These are phyloP conservation scores for Propithecus perrieri DNA, from an alignment of 2,797 vertebrate species.

Conservation along the genomic window DNA sequence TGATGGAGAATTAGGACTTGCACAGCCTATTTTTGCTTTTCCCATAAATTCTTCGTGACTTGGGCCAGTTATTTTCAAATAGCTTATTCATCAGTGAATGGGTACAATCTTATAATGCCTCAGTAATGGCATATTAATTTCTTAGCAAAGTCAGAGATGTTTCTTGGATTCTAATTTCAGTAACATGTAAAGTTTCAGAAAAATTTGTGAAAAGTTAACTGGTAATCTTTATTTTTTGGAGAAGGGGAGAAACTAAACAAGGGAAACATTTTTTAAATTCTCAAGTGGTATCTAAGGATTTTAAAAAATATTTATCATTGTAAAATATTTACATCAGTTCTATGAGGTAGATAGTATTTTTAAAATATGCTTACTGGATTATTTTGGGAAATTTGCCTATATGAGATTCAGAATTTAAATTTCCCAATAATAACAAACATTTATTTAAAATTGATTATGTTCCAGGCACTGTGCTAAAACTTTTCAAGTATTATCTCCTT, in stretches of 20 bases:
- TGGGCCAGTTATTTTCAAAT: background rate
- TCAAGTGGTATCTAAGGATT: background rate
- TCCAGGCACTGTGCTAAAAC: background rate
- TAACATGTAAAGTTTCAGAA: constrained; percentile 39
- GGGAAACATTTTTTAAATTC: background rate
- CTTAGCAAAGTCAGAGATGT: constrained; percentile 11
- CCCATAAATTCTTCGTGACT: constrained; percentile 22
- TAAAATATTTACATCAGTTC: constrained; percentile 15
- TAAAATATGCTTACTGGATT: background rate
- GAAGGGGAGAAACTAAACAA: background rate
- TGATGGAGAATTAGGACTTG: background rate
- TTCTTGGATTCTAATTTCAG: constrained; percentile 48
- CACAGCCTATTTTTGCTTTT: background rate
- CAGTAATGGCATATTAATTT: constrained; percentile 29
- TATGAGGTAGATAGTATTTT: background rate
- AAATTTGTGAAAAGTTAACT: constrained; percentile 42
- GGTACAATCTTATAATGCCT: background rate
- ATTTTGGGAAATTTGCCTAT: constrained; percentile 21
- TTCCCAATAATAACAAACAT: background rate
- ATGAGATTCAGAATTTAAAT: constrained; percentile 47
- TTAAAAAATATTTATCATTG: background rate
- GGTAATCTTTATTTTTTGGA: background rate
- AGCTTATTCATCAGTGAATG: constrained; percentile 35
- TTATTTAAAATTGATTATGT: constrained; percentile 48
- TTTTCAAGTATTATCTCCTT: background rate